Percentiles rank a stretch among this genome's conserved stretches.
Conservation (phyloP, 2,888 invertebrate genomes). For the Ellobium chinense region DNA sequence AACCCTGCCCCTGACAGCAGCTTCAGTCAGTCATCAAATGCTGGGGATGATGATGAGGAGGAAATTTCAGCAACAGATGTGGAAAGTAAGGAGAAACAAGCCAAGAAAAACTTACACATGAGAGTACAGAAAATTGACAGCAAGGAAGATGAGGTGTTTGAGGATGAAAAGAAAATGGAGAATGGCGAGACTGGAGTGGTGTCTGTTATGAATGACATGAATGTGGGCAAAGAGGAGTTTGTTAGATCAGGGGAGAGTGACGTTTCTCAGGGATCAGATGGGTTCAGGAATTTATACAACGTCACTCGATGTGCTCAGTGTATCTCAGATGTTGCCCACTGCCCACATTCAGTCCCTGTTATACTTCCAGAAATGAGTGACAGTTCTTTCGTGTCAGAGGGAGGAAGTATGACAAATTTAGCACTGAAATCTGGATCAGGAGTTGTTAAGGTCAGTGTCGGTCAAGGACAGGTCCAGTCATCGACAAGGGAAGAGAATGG, state of each 20-base stretch:
- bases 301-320: slow-evolving; percentile 6
- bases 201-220: neutral
- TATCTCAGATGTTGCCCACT: neutral
- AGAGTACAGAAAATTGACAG: neutral
- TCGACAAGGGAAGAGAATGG: neutral
- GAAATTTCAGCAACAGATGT: neutral
- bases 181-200: neutral
- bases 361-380: neutral
- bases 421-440: neutral
- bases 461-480: neutral
- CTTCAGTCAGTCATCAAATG: neutral
- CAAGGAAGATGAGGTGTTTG: neutral
- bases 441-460: neutral
- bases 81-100: neutral
- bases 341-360: neutral
- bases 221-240: neutral
- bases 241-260: neutral
- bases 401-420: neutral
- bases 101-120: neutral
- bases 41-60: neutral
- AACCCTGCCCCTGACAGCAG: neutral
- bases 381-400: neutral
- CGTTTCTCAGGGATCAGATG: neutral
- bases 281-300: neutral
- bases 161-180: neutral